A percentile compares a stretch with the other conserved stretches of the same genome.
Conservation (phyloP, 2,797 vertebrate genomes). For the Hozukius guyotensis region DNA sequence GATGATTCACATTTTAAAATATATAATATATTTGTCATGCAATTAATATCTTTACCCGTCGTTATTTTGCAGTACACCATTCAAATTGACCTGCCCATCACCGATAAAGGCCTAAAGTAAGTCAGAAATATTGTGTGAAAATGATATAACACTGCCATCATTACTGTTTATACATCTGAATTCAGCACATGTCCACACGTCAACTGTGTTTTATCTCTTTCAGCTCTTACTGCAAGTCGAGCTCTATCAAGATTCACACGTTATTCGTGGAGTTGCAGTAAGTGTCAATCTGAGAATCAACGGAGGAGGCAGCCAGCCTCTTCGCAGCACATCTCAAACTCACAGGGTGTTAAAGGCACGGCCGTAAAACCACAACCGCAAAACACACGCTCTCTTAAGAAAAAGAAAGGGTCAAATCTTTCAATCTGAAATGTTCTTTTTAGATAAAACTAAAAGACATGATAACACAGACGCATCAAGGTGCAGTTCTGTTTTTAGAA, state of each 20-base stretch:
- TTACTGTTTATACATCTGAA: background rate
- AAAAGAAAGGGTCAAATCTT: background rate
- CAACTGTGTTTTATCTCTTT: conserved; percentile 33
- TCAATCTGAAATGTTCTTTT: background rate
- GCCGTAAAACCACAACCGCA: background rate
- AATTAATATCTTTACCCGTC: background rate
- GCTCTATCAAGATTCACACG: conserved; percentile 86
- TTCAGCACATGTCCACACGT: background rate
- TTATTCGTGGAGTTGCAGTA: conserved; percentile 91
- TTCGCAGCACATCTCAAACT: background rate
- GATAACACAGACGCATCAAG: background rate
- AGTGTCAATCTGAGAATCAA: conserved; percentile 70
- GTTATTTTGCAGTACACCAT: conserved; percentile 79
- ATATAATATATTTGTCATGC: background rate
- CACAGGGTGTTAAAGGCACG: background rate
- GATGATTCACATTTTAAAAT: background rate
- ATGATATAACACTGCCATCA: accelerated
- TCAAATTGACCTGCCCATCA: conserved; percentile 61
- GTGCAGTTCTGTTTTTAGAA: background rate
- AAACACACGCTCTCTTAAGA: background rate
- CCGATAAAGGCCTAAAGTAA: conserved; percentile 78
- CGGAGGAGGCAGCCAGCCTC: background rate
- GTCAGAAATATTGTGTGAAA: conserved; percentile 20
- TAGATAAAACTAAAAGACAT: background rate
- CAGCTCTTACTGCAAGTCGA: conserved; percentile 88